Evolutionary conservation across 2,888 invertebrate genomes (phyloP).

Genomic region (Bimastos eiseni): DNA sequence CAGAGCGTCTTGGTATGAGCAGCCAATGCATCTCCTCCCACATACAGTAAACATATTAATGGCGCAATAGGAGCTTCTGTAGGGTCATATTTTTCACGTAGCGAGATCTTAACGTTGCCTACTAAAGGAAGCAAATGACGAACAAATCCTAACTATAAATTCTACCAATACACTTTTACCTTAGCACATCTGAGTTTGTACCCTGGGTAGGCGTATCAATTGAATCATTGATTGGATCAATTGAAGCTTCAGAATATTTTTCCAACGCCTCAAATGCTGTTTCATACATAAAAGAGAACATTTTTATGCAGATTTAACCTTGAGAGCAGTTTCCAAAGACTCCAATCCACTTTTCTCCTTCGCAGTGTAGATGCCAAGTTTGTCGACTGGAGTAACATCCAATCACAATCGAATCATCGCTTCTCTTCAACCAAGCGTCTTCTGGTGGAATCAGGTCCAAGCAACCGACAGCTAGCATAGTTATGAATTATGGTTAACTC

Average conservation of each 20-base stretch:
- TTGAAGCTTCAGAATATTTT: background rate
- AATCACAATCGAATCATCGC: too few species aligned
- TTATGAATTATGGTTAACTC: too few species aligned
- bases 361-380: conserved; percentile 29
- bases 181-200: background rate
- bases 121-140: background rate
- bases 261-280: background rate
- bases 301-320: too few species aligned
- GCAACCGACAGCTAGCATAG: too few species aligned
- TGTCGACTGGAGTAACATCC: too few species aligned
- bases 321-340: conserved; percentile 40
- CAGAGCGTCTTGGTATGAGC: too few species aligned
- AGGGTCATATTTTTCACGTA: background rate
- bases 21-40: too few species aligned
- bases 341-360: conserved; percentile 36
- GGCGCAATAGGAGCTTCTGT: background rate
- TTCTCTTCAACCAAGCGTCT: too few species aligned
- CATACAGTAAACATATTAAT: too few species aligned
- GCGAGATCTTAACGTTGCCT: background rate
- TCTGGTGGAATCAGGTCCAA: background rate
- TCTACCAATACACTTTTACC: background rate
- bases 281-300: background rate
- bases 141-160: background rate
- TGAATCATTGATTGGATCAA: background rate
- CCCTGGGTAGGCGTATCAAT: background rate